These are phyloP conservation scores for Deilephila porcellus DNA, from an alignment of 2,888 invertebrate genomes.

Conservation along the genomic window DNA sequence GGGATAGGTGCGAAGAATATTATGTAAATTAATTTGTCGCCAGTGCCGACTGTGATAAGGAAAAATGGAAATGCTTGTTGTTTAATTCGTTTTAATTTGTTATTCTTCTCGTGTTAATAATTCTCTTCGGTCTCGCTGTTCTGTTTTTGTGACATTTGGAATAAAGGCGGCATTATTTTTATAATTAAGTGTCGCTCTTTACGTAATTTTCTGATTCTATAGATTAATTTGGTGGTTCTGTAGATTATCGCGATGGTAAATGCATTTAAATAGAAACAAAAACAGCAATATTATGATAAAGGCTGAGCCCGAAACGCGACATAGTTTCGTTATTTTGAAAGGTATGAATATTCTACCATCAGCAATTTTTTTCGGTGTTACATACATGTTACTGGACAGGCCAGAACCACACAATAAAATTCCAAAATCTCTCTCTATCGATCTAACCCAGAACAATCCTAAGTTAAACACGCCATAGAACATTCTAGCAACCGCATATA, in stretches of 20 bases:
- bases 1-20: conserved; percentile 14
- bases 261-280: too few relatives aligned
- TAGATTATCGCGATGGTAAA: too few relatives aligned
- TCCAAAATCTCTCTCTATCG: neutral
- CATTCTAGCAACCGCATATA: neutral
- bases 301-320: too few relatives aligned
- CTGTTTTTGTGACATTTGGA: neutral
- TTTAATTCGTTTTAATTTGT: conserved; percentile 13
- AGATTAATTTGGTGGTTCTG: too few relatives aligned
- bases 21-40: conserved; percentile 2
- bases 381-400: neutral
- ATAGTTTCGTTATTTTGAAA: too few relatives aligned
- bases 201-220: neutral
- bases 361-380: too few relatives aligned
- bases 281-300: too few relatives aligned
- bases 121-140: neutral
- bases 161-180: neutral
- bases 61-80: neutral
- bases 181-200: neutral
- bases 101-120: conserved; percentile 12
- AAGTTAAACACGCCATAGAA: conserved; percentile 1
- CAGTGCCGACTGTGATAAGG: neutral
- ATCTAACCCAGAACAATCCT: neutral
- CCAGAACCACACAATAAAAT: neutral
- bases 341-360: too few relatives aligned